Evolutionary conservation across 2,797 vertebrate genomes (phyloP).

Genomic region (Apodemus agrarius): DNA sequence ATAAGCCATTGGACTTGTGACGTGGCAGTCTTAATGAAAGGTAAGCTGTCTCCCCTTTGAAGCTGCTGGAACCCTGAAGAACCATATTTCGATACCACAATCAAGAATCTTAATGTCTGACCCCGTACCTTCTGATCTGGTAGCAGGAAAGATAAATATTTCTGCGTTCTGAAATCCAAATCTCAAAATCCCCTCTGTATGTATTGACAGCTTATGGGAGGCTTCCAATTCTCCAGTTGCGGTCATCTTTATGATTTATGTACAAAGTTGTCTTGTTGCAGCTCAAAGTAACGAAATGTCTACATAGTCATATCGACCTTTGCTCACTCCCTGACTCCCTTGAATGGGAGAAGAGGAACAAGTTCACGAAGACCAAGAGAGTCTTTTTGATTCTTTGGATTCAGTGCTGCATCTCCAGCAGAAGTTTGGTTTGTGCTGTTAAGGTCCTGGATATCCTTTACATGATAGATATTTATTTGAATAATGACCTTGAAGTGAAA

Average conservation of each 20-base stretch:
- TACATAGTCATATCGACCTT: neutral
- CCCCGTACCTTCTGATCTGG: conserved; percentile 19
- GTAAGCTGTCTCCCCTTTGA: neutral
- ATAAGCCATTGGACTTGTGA: neutral
- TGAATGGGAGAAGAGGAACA: neutral
- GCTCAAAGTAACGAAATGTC: neutral
- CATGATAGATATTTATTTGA: neutral
- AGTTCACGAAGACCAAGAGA: neutral
- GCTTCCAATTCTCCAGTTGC: neutral
- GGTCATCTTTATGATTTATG: neutral
- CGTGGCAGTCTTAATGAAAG: neutral
- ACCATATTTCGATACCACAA: neutral
- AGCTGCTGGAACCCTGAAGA: neutral
- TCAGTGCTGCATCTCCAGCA: neutral
- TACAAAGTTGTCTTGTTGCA: neutral
- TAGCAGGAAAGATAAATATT: conserved; percentile 51
- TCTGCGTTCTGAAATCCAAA: conserved; percentile 5
- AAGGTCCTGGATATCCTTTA: conserved; percentile 74
- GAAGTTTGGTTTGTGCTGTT: neutral
- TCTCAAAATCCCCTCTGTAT: neutral
- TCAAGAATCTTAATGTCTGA: neutral
- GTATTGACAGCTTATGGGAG: neutral
- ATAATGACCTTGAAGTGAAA: neutral
- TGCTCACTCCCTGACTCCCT: neutral
- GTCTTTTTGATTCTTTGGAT: neutral